Base-by-base conservation (phyloP, 2,797 vertebrate species). In the Phylloscopus collybita region DNA sequence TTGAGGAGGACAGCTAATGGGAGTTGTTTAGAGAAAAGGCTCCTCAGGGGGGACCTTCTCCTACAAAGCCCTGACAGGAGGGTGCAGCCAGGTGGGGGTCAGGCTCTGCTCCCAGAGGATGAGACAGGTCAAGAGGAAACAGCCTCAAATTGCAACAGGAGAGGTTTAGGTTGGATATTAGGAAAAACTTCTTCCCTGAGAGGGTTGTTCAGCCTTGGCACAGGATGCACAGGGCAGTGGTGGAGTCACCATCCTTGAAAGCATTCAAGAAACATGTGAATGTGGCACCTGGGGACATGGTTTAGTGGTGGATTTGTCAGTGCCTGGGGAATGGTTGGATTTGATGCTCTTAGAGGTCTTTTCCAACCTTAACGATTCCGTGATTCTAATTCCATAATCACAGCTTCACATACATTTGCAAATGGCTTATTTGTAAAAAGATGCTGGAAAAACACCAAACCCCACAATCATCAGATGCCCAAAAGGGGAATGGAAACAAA, bases 401-500 rank as follows among this genome's bases (percentile, higher is more conserved):
- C 30, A 88, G 90, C 76, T 96, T 92, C 80, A 67, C 22, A 21
- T 26, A 62, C 59, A 34, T 82, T 69, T 93, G 75, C 85, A 93
- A 96, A 89, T 17, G 59, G 92, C 86, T 92, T 94, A 92, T 90
- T 96, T 94, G 86, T 92, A 90, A 92, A 92, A 96, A 95, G 90
- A 90, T 57, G 81, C 94, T 97, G 97, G 95, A 97, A 95, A 75
- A 62, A 57, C 42, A 92, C 94, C 95, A 95, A 96, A 95, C 44
- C 74, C 75, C 93, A 81, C 81, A 92, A 71, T 79, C 88, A 80
- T 60, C 74, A 91, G 90, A 95, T 90, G 80, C 66, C 26, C 49
- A 79, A 88, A 90, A 79, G 97, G 97, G 97, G 94, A 98, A 97
- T 10, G 14, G 54, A 86, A 95, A 38, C 78, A 95, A 53, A 91